phyloP scores from a whole-genome alignment of 53 echinoderm and acorn worm species.

The Holothuria scabra region DNA sequence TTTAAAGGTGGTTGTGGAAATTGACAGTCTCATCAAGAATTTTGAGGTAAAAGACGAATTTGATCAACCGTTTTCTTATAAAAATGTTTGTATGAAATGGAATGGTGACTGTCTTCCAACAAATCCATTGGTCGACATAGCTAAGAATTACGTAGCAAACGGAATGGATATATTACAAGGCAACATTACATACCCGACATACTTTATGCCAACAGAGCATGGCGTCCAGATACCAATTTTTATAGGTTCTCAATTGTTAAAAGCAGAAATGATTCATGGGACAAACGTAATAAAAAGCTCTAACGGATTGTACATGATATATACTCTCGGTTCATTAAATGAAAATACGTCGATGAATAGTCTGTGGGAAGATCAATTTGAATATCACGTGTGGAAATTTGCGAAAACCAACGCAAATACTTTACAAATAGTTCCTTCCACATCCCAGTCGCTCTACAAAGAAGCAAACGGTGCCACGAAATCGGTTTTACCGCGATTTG shows the following conservation, averaged over 20 bases:
- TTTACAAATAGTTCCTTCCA: neutral
- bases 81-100: slow-evolving; percentile 49
- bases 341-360: neutral
- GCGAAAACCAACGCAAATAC: neutral
- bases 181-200: neutral
- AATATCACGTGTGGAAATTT: neutral
- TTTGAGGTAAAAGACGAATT: neutral
- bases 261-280: neutral
- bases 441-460: slow-evolving; percentile 67
- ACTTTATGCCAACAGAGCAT: no score
- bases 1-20: slow-evolving; percentile 56
- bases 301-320: neutral
- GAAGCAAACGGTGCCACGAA: slow-evolving; percentile 79
- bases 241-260: neutral
- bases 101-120: slow-evolving; percentile 54
- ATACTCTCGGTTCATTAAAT: neutral
- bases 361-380: slow-evolving; percentile 2
- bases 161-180: no score
- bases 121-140: slow-evolving; percentile 33
- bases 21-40: neutral
- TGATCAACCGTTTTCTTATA: neutral
- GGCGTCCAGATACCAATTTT: no score
- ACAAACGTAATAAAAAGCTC: neutral
- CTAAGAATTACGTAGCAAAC: neutral
- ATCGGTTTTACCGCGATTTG: slow-evolving; percentile 59